A percentile compares a stretch with the other conserved stretches of the same genome.
Conservation (phyloP, 1,140 invertebrate species). For the Xylocopa sonorina region DNA sequence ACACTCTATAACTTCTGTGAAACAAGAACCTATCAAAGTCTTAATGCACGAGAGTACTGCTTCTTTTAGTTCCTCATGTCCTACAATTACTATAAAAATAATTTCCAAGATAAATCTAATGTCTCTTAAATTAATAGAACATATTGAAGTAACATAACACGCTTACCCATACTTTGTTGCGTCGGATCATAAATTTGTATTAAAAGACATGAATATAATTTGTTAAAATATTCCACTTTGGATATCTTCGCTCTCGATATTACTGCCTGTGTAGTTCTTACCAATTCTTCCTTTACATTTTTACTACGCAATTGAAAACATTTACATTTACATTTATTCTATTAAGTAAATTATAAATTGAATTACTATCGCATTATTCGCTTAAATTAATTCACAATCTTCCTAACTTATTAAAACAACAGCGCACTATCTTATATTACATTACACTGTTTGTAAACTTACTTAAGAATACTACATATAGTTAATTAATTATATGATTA, state of each 20-base stretch:
- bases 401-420: no score
- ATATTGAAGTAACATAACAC: conserved; percentile 34
- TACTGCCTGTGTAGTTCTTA: conserved; percentile 77
- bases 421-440: no score
- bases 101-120: conserved; percentile 42
- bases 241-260: conserved; percentile 78
- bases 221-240: conserved; percentile 80
- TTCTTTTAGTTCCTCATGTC: conserved; percentile 85
- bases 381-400: no score
- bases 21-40: conserved; percentile 79
- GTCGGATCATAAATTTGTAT: conserved; percentile 81
- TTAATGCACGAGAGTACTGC: conserved; percentile 82
- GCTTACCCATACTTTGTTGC: conserved; percentile 79
- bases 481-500: no score
- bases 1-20: conserved; percentile 77
- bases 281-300: conserved; percentile 79
- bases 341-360: conserved; percentile 44
- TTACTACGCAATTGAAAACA: conserved; percentile 65
- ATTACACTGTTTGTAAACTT: no score
- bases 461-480: no score
- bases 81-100: conserved; percentile 74
- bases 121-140: conserved; percentile 21
- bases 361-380: neutral
- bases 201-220: conserved; percentile 80
- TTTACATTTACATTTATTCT: conserved; percentile 44